These are phyloP conservation scores for Gymnoscelis rufifasciata DNA, from an alignment of 2,888 invertebrate species.

Conservation along the genomic window DNA sequence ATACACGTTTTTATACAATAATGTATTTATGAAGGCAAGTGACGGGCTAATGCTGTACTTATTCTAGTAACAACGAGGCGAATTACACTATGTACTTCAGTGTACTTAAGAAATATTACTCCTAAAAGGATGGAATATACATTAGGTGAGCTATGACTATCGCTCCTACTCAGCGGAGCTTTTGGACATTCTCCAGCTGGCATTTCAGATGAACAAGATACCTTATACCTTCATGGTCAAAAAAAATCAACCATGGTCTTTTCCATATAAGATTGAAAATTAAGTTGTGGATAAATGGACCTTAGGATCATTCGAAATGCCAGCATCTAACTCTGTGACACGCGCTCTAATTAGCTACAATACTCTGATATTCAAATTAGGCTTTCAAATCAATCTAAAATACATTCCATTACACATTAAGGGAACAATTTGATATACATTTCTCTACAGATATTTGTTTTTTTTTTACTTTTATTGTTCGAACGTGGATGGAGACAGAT, in stretches of 20 bases:
- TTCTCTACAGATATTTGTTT: conserved; percentile 22
- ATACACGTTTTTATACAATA: conserved; percentile 65
- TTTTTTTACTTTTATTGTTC: conserved; percentile 62
- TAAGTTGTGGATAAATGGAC: not conserved
- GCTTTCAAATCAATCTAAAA: conserved; percentile 38
- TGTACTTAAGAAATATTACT: conserved; percentile 69
- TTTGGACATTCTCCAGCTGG: conserved; percentile 45
- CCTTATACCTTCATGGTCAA: not conserved
- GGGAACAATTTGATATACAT: conserved; percentile 25
- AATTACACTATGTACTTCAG: conserved; percentile 67
- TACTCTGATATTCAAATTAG: conserved; percentile 50
- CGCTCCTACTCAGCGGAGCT: conserved; percentile 43
- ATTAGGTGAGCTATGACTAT: conserved; percentile 71
- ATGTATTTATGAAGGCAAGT: conserved; percentile 58
- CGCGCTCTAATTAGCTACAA: conserved; percentile 55
- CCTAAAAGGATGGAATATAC: conserved; percentile 77
- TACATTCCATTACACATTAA: conserved; percentile 27
- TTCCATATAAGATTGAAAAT: not conserved
- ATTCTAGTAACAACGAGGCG: conserved; percentile 65
- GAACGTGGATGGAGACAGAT: conserved; percentile 73
- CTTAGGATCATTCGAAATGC: conserved; percentile 3
- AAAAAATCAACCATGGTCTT: conserved; percentile 3
- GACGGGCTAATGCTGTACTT: conserved; percentile 60
- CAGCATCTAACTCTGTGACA: conserved; percentile 43
- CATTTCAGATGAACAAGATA: not conserved